Evolutionary conservation across 2,888 invertebrate genomes (phyloP).

Genomic region (Eupithecia inturbata): DNA sequence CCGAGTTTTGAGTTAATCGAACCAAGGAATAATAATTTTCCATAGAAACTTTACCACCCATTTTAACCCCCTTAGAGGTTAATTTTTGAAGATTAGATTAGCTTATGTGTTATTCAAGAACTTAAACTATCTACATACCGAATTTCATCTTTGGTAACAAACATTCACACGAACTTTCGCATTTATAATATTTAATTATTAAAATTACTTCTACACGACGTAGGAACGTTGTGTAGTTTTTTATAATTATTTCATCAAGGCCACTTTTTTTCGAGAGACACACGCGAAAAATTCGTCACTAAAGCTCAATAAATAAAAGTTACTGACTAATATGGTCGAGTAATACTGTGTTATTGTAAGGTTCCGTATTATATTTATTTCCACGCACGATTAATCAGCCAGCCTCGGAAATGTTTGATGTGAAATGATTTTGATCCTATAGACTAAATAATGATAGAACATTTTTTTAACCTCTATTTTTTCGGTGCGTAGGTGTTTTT

Average conservation of each 20-base stretch:
- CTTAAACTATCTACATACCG: too few relatives aligned
- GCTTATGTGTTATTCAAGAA: too few relatives aligned
- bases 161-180: too few relatives aligned
- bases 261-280: conserved; percentile 36
- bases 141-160: too few relatives aligned
- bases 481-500: background rate
- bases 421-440: background rate
- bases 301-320: conserved; percentile 35
- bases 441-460: background rate
- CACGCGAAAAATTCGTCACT: conserved; percentile 39
- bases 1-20: too few relatives aligned
- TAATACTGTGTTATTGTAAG: conserved; percentile 1
- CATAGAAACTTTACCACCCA: too few relatives aligned
- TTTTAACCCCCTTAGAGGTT: too few relatives aligned
- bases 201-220: too few relatives aligned
- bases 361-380: conserved; percentile 6
- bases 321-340: conserved; percentile 22
- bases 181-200: too few relatives aligned
- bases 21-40: too few relatives aligned
- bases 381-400: background rate
- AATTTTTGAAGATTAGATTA: too few relatives aligned
- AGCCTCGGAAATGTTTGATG: background rate
- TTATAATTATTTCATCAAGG: background rate
- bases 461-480: background rate
- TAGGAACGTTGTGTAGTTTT: too few relatives aligned